Conservation (phyloP, 2,113 vertebrate genomes). For the Gyps fulvus region DNA sequence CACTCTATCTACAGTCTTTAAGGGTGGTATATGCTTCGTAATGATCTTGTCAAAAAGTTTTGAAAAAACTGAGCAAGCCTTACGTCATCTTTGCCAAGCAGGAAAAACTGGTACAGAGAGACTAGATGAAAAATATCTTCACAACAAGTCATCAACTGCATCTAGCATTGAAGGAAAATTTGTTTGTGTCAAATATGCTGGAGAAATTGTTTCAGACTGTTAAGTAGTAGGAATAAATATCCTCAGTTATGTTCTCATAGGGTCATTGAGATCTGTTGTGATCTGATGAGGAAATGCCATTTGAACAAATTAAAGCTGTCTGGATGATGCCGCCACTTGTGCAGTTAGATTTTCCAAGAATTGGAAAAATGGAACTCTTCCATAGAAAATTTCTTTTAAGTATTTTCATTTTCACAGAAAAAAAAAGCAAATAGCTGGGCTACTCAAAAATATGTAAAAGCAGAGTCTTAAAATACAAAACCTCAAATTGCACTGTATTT, state of each 20-base stretch:
- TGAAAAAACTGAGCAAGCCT: background rate
- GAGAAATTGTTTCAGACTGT: background rate
- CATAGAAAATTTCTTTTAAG: background rate
- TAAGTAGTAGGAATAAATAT: background rate
- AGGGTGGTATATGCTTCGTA: background rate
- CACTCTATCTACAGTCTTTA: background rate
- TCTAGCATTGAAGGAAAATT: background rate
- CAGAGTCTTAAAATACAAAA: background rate
- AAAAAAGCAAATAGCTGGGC: background rate
- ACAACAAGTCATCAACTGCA: background rate
- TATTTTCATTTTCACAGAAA: background rate
- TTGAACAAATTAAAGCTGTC: background rate
- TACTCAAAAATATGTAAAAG: background rate
- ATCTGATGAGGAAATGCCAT: background rate
- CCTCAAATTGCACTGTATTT: conserved; percentile 16
- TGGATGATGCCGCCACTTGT: background rate
- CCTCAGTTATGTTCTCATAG: background rate
- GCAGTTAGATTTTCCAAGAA: background rate
- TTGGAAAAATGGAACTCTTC: background rate
- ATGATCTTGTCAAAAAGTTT: background rate
- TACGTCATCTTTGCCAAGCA: background rate
- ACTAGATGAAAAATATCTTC: background rate
- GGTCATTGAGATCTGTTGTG: background rate
- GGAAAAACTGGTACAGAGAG: background rate
- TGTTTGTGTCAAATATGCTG: background rate